These are phyloP conservation scores for Atlantisia rogersi DNA, from an alignment of 2,113 vertebrate species.

Conservation along the genomic window DNA sequence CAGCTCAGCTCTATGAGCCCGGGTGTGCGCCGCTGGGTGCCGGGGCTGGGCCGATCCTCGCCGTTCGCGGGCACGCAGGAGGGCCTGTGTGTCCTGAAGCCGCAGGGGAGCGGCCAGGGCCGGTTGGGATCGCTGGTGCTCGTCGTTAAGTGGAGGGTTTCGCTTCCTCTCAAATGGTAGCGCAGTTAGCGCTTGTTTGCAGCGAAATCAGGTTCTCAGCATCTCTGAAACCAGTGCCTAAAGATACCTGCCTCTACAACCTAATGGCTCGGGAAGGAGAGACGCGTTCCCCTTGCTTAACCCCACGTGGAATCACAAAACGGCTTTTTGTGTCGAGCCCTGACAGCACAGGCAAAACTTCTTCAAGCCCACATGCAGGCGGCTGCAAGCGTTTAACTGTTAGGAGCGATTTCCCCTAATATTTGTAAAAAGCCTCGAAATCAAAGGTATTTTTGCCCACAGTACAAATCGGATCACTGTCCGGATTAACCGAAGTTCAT, in stretches of 20 bases:
- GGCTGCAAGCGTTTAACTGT: neutral
- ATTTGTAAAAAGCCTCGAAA: neutral
- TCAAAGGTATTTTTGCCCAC: neutral
- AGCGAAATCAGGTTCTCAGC: neutral
- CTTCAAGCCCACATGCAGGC: neutral
- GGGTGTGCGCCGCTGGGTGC: rapidly evolving
- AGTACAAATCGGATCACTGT: rapidly evolving
- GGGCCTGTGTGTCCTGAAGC: neutral
- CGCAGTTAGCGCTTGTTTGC: rapidly evolving
- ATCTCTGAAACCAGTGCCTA: neutral
- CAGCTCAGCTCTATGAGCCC: neutral
- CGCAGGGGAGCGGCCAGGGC: neutral
- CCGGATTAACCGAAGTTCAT: neutral
- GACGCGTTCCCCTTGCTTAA: neutral
- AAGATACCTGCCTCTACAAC: neutral
- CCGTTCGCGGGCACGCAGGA: rapidly evolving
- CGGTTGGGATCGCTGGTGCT: neutral
- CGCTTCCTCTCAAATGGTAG: neutral
- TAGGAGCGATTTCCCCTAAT: neutral
- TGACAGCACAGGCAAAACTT: neutral
- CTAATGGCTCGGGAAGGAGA: neutral
- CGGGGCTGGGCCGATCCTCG: neutral
- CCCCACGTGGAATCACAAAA: neutral
- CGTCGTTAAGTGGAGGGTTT: neutral
- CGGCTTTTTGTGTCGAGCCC: neutral